A percentile compares a stretch with the other conserved stretches of the same genome.
Conservation (phyloP, 2,888 invertebrate species). For the Hydrotaea diabolus region DNA sequence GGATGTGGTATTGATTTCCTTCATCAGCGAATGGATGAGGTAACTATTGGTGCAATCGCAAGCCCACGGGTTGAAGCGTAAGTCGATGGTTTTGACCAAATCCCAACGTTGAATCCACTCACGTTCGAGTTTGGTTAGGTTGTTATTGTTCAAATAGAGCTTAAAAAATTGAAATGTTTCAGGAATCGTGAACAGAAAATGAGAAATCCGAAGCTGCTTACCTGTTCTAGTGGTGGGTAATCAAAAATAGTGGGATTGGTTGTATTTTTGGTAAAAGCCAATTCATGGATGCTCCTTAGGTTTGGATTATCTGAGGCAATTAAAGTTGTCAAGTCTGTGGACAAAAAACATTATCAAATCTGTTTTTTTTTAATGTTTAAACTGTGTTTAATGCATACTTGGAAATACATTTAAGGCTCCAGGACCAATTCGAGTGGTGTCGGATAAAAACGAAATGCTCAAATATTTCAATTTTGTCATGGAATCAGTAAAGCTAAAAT, state of each 20-base stretch:
- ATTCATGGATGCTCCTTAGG: constrained; percentile 83
- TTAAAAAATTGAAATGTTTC: constrained; percentile 73
- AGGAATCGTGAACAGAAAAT: not conserved
- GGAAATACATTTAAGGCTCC: constrained; percentile 83
- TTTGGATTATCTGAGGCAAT: constrained; percentile 85
- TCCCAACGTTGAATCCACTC: constrained; percentile 89
- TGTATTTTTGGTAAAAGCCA: constrained; percentile 83
- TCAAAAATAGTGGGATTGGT: constrained; percentile 82
- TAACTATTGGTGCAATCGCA: constrained; percentile 91
- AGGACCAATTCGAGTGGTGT: constrained; percentile 83
- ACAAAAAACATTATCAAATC: not conserved
- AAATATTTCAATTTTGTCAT: constrained; percentile 85
- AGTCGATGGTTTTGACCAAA: constrained; percentile 84
- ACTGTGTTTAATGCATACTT: constrained; percentile 72
- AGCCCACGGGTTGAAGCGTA: constrained; percentile 88
- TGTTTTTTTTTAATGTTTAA: no score
- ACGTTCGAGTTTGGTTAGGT: constrained; percentile 78
- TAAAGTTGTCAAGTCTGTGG: constrained; percentile 82
- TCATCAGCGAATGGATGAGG: constrained; percentile 86
- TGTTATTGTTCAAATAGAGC: constrained; percentile 88
- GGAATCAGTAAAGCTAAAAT: constrained; percentile 84
- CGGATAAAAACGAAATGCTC: constrained; percentile 86
- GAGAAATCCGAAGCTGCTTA: no score
- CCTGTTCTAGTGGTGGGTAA: constrained; percentile 86
- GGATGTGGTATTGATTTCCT: constrained; percentile 79